Conservation (phyloP, 2,888 invertebrate species). For the Sussaba pulchella region DNA sequence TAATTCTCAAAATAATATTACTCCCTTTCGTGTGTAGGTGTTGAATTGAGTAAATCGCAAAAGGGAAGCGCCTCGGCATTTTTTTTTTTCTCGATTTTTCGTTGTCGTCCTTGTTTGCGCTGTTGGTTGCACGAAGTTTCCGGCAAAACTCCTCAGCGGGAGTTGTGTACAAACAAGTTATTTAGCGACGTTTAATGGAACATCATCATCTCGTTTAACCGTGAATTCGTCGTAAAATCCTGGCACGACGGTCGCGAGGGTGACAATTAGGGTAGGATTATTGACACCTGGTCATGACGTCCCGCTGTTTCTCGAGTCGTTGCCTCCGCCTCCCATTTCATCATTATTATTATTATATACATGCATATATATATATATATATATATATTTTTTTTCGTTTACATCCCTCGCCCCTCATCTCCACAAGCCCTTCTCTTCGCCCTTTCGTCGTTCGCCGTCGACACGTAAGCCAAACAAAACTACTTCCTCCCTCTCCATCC, state of each 20-base stretch:
- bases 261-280: conserved; percentile 83
- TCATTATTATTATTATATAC: no score
- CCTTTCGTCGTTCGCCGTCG: conserved; percentile 28
- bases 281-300: conserved; percentile 82
- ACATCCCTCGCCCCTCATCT: conserved; percentile 9
- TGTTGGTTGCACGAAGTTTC: conserved; percentile 64
- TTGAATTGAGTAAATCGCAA: no score
- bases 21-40: no score
- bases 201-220: conserved; percentile 72
- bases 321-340: conserved; percentile 70
- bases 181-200: conserved; percentile 82
- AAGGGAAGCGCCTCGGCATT: neutral
- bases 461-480: conserved; percentile 4
- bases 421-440: conserved; percentile 11
- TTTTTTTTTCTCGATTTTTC: neutral
- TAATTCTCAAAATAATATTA: no score
- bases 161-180: conserved; percentile 82
- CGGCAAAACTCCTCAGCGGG: conserved; percentile 70
- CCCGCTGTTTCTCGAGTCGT: conserved; percentile 79
- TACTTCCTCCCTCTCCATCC: conserved; percentile 11
- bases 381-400: conserved; percentile 17
- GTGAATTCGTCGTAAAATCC: conserved; percentile 50
- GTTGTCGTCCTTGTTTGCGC: no score
- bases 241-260: conserved; percentile 65
- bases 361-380: no score